Evolutionary conservation across 2,113 vertebrate species (phyloP).

Genomic region (Taurulus bubalis): DNA sequence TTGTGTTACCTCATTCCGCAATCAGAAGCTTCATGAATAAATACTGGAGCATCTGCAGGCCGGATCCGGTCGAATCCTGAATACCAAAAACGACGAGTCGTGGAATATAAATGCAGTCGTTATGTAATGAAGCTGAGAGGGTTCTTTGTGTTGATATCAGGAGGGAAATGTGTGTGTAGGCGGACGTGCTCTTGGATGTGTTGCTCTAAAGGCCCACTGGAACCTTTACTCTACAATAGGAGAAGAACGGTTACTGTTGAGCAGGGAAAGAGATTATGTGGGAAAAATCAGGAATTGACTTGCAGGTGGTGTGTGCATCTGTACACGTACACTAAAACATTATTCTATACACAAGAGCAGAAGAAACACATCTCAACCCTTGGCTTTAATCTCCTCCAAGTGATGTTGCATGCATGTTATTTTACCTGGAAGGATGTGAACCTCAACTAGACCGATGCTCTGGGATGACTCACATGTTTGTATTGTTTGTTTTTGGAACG

Average conservation of each 20-base stretch:
- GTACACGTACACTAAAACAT: background rate
- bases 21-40: background rate
- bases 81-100: background rate
- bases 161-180: conserved; percentile 14
- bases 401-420: background rate
- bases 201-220: conserved; percentile 24
- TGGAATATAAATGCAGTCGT: conserved; percentile 34
- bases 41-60: background rate
- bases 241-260: conserved; percentile 20
- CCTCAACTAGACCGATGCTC: conserved; percentile 1
- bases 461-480: background rate
- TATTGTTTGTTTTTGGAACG: too few species aligned
- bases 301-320: background rate
- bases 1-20: background rate
- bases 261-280: conserved; percentile 25
- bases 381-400: too few species aligned
- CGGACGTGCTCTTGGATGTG: background rate
- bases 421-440: background rate
- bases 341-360: background rate
- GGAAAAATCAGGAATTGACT: conserved; percentile 5
- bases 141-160: background rate
- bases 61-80: background rate
- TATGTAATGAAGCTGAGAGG: conserved; percentile 32
- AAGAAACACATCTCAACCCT: background rate
- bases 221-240: background rate